A percentile compares a stretch with the other conserved stretches of the same genome.
phyloP scores from a whole-genome alignment of 2,797 vertebrate genomes.

The Pygocentrus nattereri region DNA sequence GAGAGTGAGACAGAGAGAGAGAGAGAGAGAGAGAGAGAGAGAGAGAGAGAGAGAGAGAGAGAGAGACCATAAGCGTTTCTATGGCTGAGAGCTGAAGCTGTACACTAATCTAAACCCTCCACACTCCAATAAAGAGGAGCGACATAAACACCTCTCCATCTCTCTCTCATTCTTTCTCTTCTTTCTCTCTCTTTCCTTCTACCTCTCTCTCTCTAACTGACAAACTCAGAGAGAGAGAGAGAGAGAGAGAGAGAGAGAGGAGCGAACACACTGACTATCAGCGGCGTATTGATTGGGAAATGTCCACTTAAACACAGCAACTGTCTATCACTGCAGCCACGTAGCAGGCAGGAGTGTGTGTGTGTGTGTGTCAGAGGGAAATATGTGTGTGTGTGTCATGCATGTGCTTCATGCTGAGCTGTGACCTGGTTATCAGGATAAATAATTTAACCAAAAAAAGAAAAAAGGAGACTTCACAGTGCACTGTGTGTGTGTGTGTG shows the following conservation, averaged over 20 bases:
- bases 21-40: constrained; percentile 19
- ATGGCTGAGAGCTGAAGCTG: constrained; percentile 61
- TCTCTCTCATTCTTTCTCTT: constrained; percentile 14
- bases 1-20: constrained; percentile 26
- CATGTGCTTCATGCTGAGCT: constrained; percentile 24
- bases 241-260: not conserved
- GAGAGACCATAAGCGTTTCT: constrained; percentile 67
- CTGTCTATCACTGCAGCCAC: constrained; percentile 17
- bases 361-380: not conserved
- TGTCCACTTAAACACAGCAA: constrained; percentile 50
- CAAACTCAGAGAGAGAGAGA: too few relatives aligned
- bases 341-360: not conserved
- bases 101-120: constrained; percentile 58
- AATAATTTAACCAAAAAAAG: constrained; percentile 50
- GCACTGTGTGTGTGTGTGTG: constrained; percentile 16
- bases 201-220: constrained; percentile 23
- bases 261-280: constrained; percentile 44
- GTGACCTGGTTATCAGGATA: constrained; percentile 58
- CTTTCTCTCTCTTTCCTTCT: not conserved
- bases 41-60: not conserved
- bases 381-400: constrained; percentile 45
- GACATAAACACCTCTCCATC: constrained; percentile 57
- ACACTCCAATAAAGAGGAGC: constrained; percentile 74
- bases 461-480: constrained; percentile 43
- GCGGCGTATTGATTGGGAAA: constrained; percentile 47